Evolutionary conservation across 2,888 invertebrate species (phyloP), one percentile per base, ranked within the genome.

Genomic region (Drosophila nr. medialis): DNA sequence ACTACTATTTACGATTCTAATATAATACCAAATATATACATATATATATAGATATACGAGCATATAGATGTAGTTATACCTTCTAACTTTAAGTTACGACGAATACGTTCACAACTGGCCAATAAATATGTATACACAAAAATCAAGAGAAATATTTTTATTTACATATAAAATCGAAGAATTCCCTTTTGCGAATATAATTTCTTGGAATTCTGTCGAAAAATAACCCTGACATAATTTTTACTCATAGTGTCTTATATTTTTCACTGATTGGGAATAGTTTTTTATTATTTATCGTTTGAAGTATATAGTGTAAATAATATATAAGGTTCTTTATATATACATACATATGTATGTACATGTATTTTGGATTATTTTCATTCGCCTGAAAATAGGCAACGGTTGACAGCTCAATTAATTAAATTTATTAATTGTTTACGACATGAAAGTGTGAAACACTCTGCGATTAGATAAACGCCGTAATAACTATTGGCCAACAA

Each of bases 381-480:
- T 60, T 38, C 60, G 50, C 80, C 80, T 60, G 5, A 32, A 42
- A 24, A 21, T 77, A 75, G 62, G 63, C 79, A 49, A 63, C 21
- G 40, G 53, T 34, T 53, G 18, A 29, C 53, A 58, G 36, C 21
- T 21, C 50, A 62, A 65, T 80, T 78, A 80, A 80, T 76, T 66
- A 73, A 79, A 61, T 80, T 66, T 51, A 15, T 58, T 62, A 73
- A 80, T 73, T 73, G 77, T 79, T 73, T 76, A 76, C 59, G 72
- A 34, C 69, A 50, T 29, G n/a, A n/a, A 29, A n/a, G 38, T 32
- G 27, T 36, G 58, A 34, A 36, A 65, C 49, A 53, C 32, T 0
- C 8, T n/a, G 7, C n/a, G 84, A 85, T 85, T 81, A 88, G 89
- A 85, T 85, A 88, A 69, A 45, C 27, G 29, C 48, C 45, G 63